Base-by-base conservation (phyloP, 2,797 vertebrate genomes). In the Borostomias antarcticus region DNA sequence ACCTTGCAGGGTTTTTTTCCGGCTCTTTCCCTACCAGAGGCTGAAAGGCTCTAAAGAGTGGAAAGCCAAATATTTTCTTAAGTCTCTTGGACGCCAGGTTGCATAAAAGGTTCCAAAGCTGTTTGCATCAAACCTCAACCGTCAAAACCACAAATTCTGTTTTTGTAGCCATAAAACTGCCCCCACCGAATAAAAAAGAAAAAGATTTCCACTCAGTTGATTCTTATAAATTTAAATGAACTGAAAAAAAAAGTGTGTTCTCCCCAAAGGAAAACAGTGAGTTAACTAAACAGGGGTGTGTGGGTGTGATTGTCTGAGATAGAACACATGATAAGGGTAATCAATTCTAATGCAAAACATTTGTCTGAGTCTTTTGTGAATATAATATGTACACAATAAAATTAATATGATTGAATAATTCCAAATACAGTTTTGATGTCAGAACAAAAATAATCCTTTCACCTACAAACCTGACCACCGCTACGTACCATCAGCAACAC, bases 51-150 rank as follows among this genome's bases (percentile, higher is more conserved):
- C 89, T 85, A 95, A 95, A 95, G 93, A 93, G 94, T 96, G 94
- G 96, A 98, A 98, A 98, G 94, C 91, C 79, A 97, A 98, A 98
- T 98, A 98, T 98, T 98, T 94, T 94, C 92, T 96, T 96, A 95
- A 95, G 95, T 95, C 94, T 96, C 91, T 93, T 95, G 94, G 94
- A 96, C 94, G 95, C 96, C 92, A 89, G 95, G 95, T 96, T 96
- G 94, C 94, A 96, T 98, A 96, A 97, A 96, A 96, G 94, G 92
- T 96, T 97, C 96, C 94, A 95, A 92, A 94, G 94, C 93, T 91
- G 91, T 95, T 93, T 94, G 94, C 95, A 97, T 95, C 94, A 95
- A 95, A 94, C 93, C 93, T 91, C 85, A 93, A 91, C 91, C 87
- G 90, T 91, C 88, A 74, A 93, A 96, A 96, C 95, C 95, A 92